Conservation (phyloP, 2,888 invertebrate genomes). For the Eristalinus aeneus region DNA sequence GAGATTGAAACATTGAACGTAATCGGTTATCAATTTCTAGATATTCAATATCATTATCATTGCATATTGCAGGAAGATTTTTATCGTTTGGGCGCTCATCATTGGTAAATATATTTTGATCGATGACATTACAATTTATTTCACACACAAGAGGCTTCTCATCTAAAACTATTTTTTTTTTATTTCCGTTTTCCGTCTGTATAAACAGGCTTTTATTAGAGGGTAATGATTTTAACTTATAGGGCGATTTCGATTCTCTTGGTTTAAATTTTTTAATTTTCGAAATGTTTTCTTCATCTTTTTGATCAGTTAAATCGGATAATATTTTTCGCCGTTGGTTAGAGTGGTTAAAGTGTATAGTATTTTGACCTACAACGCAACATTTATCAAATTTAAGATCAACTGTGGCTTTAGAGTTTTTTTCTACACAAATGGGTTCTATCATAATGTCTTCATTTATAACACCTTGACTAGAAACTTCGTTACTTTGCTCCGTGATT, state of each 20-base stretch:
- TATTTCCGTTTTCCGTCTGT: background rate
- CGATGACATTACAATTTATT: slow-evolving; percentile 41
- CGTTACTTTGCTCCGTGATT: background rate
- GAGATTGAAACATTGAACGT: slow-evolving; percentile 73
- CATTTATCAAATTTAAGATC: background rate
- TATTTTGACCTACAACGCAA: background rate
- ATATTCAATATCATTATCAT: slow-evolving; percentile 71
- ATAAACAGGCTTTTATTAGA: background rate
- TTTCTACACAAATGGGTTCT: background rate
- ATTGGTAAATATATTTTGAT: slow-evolving; percentile 71
- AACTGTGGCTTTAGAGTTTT: background rate
- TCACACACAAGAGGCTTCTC: background rate
- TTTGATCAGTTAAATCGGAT: background rate
- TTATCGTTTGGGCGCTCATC: slow-evolving; percentile 43
- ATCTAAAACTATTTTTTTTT: background rate
- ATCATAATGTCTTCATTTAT: background rate
- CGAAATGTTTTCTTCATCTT: background rate
- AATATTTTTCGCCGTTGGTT: slow-evolving; percentile 21
- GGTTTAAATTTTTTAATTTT: slow-evolving; percentile 1
- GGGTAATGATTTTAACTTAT: background rate
- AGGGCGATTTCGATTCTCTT: background rate
- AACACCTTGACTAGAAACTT: background rate
- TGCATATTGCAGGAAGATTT: slow-evolving; percentile 28
- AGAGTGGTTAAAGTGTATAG: background rate
- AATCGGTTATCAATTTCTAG: slow-evolving; percentile 73